Conservation (phyloP, 2,888 invertebrate species). For the Gasteruption jaculator region DNA sequence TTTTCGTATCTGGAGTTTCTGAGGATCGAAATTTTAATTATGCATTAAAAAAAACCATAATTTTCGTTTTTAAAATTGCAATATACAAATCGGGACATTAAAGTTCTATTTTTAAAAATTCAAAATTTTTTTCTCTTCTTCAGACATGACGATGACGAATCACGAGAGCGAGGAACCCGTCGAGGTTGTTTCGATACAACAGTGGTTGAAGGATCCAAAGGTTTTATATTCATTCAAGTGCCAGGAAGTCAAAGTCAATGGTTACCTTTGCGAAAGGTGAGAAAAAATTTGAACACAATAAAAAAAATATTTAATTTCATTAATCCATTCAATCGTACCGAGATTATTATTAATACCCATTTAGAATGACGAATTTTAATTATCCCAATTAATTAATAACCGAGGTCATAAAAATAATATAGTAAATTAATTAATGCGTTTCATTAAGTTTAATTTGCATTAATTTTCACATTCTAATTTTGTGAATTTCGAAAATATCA, state of each 20-base stretch:
- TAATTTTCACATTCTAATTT: too few species aligned
- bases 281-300: conserved; percentile 18
- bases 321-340: neutral
- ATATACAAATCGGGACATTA: conserved; percentile 3
- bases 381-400: too few species aligned
- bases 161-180: conserved; percentile 62
- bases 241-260: conserved; percentile 86
- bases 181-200: conserved; percentile 75
- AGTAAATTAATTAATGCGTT: too few species aligned
- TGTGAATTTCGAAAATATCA: conserved; percentile 5
- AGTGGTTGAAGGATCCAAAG: conserved; percentile 79
- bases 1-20: too few species aligned
- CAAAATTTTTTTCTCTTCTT: conserved; percentile 6
- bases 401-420: too few species aligned
- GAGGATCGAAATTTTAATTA: too few species aligned
- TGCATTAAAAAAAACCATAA: neutral
- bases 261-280: conserved; percentile 79
- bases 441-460: too few species aligned
- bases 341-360: too few species aligned
- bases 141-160: conserved; percentile 48
- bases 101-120: conserved; percentile 8
- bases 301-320: conserved; percentile 15
- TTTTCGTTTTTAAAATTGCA: neutral
- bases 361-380: too few species aligned
- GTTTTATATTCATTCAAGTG: conserved; percentile 85